These are phyloP conservation scores for Aphidoletes aphidimyza DNA, from an alignment of 2,888 invertebrate genomes.

Conservation along the genomic window DNA sequence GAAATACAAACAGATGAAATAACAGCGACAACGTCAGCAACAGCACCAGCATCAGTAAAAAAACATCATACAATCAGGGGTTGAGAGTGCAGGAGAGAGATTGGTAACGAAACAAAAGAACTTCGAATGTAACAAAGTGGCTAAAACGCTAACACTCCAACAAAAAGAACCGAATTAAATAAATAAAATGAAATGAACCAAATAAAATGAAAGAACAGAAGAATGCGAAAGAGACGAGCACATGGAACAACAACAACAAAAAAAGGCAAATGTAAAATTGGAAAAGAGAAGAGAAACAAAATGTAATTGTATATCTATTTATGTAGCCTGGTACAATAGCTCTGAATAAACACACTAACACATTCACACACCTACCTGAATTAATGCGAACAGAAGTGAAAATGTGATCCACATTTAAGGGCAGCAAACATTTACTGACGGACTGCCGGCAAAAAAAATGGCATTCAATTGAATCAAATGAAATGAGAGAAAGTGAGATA, in stretches of 20 bases:
- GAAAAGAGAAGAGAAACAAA: conserved; percentile 20
- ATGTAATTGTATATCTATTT: background rate
- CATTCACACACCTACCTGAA: background rate
- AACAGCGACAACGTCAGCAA: background rate
- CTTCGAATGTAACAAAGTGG: conserved; percentile 4
- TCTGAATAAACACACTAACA: background rate
- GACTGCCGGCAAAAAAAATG: background rate
- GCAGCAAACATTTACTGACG: background rate
- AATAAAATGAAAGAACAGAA: conserved; percentile 25
- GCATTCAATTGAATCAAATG: conserved; percentile 11
- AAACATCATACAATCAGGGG: background rate
- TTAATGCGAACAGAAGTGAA: background rate
- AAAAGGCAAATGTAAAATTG: conserved; percentile 8
- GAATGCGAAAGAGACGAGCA: background rate
- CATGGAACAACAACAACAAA: background rate
- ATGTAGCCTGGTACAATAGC: background rate
- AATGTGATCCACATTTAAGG: background rate
- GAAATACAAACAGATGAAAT: background rate
- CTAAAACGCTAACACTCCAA: conserved; percentile 25
- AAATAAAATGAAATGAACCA: conserved; percentile 46
- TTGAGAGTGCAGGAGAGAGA: background rate
- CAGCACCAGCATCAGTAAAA: background rate
- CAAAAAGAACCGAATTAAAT: conserved; percentile 43
- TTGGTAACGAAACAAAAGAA: background rate
- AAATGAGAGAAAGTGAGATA: background rate